Percentiles rank a stretch among this genome's conserved stretches.
Evolutionary conservation across 1,140 invertebrate genomes (phyloP).

Genomic region (Trissolcus basalis): DNA sequence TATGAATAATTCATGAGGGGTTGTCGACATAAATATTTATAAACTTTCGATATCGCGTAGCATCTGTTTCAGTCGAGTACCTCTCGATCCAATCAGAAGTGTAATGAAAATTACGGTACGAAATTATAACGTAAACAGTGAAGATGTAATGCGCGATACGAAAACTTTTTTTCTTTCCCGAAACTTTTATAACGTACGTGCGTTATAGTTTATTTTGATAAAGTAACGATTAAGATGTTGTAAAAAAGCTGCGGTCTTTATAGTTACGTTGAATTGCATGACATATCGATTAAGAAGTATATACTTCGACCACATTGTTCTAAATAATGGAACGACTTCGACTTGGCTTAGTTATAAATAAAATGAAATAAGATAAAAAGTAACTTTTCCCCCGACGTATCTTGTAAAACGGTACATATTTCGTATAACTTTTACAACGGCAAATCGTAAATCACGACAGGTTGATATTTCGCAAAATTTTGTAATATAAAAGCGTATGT

Average conservation of each 20-base stretch:
- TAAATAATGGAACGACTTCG: slow-evolving; percentile 3
- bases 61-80: background rate
- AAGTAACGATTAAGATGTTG: slow-evolving; percentile 39
- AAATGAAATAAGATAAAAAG: background rate
- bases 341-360: background rate
- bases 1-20: too few species aligned
- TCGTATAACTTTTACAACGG: too few species aligned
- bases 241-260: slow-evolving; percentile 6
- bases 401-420: too few species aligned
- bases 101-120: slow-evolving; percentile 17
- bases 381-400: too few species aligned
- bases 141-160: slow-evolving; percentile 30
- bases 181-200: slow-evolving; percentile 25
- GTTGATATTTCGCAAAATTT: too few species aligned
- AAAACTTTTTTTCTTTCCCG: slow-evolving; percentile 8
- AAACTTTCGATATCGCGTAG: too few species aligned
- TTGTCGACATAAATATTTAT: too few species aligned
- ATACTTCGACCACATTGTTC: slow-evolving; percentile 1
- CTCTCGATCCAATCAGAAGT: slow-evolving; percentile 12
- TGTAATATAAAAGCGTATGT: too few species aligned
- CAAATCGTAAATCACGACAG: too few species aligned
- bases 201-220: slow-evolving; percentile 34
- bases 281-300: slow-evolving; percentile 18
- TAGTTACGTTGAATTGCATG: slow-evolving; percentile 33
- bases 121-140: slow-evolving; percentile 6